These are phyloP conservation scores for Terrapene triunguis DNA, from an alignment of 2,113 vertebrate genomes.

Conservation along the genomic window DNA sequence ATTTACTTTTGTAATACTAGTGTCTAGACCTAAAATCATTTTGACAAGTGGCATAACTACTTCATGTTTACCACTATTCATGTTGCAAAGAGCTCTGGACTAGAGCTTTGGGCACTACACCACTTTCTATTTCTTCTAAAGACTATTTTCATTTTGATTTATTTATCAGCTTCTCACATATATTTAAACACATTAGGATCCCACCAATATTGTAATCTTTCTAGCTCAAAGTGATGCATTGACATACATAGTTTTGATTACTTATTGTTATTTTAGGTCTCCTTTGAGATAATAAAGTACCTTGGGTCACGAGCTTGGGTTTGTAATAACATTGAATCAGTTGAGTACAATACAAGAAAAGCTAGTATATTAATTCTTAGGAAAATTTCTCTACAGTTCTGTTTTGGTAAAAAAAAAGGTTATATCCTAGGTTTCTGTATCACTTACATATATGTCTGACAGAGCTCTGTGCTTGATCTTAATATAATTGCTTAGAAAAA, in stretches of 20 bases:
- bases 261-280: background rate
- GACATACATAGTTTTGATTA: background rate
- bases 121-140: background rate
- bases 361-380: background rate
- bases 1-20: background rate
- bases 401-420: background rate
- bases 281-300: background rate
- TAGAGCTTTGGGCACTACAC: background rate
- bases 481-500: no score
- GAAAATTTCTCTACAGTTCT: background rate
- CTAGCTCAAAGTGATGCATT: background rate
- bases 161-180: background rate
- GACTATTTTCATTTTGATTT: background rate
- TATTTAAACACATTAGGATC: background rate
- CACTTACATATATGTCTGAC: background rate
- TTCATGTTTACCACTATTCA: background rate
- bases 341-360: conserved; percentile 23
- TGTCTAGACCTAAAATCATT: background rate
- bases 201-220: background rate
- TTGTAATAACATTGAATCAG: background rate
- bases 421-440: background rate
- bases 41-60: background rate
- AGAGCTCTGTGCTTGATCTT: background rate
- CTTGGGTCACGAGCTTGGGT: background rate
- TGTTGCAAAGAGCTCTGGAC: background rate